Base-by-base conservation (phyloP, 2,113 vertebrate species). In the Labeo catla region DNA sequence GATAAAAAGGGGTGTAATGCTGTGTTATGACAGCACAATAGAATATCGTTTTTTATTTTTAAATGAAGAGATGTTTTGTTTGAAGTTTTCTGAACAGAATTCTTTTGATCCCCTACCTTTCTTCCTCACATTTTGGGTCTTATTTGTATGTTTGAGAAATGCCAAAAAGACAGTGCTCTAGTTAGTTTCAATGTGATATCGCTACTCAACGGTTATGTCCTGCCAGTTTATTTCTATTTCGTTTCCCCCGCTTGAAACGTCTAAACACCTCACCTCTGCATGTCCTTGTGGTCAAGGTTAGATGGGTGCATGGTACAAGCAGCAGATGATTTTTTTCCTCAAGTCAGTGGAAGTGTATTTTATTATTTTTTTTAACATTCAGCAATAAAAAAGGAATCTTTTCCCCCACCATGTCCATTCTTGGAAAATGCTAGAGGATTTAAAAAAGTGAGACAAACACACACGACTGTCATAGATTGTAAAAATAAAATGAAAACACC, bases 241-340 rank as follows among this genome's bases (percentile, higher is more conserved):
- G 65, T 90, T 87, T 86, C 50, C 81, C 92, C 89, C 87, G 92
- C 94, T 95, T 94, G 94, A 95, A 93, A 94, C 90, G 91, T 94
- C 91, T 92, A 88, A 94, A 94, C 95, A 95, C 91, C 95, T 94
- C 91, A 91, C 93, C 91, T 97, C 96, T 99, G 98, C 97, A 99
- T 99, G 97, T 97, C 93, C 94, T 95, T 97, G 96, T 97, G 97
- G 97, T 98, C 97, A 97, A 97, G 96, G 96, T 97, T 96, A 96
- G 97, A 97, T 96, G 97, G 96, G 96, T 99, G 97, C 98, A 99
- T 99, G 98, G 97, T 97, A 92, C 95, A 97, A 96, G 95, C 96
- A 96, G 97, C 96, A 96, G 97, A 96, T 95, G 91, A 95, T 95
- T 96, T 96, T 92, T 96, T 95, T 70, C 54, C 81, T 94, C 89